Evolutionary conservation across 2,797 vertebrate species (phyloP), one percentile per base, ranked within the genome.

Genomic region (Nyctalus aviator): DNA sequence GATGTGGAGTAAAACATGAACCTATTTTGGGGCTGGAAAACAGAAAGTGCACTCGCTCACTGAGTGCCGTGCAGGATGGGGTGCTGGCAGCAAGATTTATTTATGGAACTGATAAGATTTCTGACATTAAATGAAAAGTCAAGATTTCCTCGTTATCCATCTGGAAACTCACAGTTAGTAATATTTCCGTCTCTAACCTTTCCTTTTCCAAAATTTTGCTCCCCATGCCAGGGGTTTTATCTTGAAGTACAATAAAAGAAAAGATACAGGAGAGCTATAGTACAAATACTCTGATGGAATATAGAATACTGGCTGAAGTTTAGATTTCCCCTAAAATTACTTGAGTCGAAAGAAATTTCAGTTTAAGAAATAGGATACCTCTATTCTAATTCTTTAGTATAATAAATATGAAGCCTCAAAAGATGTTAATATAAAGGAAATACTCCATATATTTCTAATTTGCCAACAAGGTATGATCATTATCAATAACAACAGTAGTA

Each of bases 111-210:
- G 94, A 97, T 95, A 94, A 95, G 66, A 94, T 88, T 96, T 84
- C 86, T 97, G 95, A 96, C 95, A 95, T 96, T 96, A 94, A 96
- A 95, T 96, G 90, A 97, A 95, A 95, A 97, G 69, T 90, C 90
- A 94, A 93, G 90, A 94, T 94, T 89, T 94, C 86, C 79, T 96
- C 87, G 85, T 91, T 91, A 96, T 87, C 91, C 91, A 91, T 96
- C 93, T 96, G 87, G 91, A 95, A 95, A 90, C 84, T 93, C 84
- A 96, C 90, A 96, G 88, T 92, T 89, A 78, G 84, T 91, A 94
- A 95, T 95, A 94, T 89, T 94, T 96, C 66, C 93, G 69, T 96
- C 73, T 95, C 37, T 95, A 95, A 91, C 87, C 73, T 95, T 90
- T 93, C 41, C 35, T 94, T 95, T 89, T 96, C 91, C 79, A 46